These are phyloP conservation scores for Platichthys flesus DNA, from an alignment of 2,113 vertebrate genomes.

Conservation along the genomic window DNA sequence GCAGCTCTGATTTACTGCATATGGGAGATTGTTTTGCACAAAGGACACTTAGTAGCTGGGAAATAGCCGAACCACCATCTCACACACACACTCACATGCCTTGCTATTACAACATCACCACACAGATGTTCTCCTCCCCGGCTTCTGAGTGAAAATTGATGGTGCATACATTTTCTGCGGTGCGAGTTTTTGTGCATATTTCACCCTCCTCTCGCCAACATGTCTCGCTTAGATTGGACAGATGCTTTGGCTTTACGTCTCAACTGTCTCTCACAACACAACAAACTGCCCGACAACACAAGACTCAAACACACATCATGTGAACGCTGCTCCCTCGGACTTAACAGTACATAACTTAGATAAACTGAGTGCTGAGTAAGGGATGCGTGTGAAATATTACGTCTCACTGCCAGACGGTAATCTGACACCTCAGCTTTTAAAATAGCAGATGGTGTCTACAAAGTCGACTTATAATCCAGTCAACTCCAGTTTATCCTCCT, in stretches of 20 bases:
- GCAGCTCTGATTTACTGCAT: no score
- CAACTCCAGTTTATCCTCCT: conserved; percentile 34
- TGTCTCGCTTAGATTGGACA: neutral
- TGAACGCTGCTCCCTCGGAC: no score
- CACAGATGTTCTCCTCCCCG: neutral
- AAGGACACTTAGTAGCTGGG: neutral
- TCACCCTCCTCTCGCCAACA: neutral
- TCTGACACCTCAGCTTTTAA: conserved; percentile 40
- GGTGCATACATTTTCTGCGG: neutral
- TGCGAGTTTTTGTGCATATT: conserved; percentile 13
- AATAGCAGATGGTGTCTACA: conserved; percentile 55
- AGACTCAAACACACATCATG: neutral
- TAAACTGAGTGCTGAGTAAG: conserved; percentile 2
- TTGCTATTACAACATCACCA: neutral
- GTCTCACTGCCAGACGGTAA: conserved; percentile 25
- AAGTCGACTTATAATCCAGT: conserved; percentile 37
- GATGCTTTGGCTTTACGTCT: conserved; percentile 31
- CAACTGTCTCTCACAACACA: neutral
- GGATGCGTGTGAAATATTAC: conserved; percentile 32
- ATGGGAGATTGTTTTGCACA: no score
- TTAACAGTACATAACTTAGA: neutral
- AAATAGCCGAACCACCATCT: neutral
- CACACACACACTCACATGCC: neutral
- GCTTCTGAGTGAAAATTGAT: neutral
- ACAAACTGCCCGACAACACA: neutral